phyloP scores from a whole-genome alignment of 2,797 vertebrate species.

The Anguilla obscura region DNA sequence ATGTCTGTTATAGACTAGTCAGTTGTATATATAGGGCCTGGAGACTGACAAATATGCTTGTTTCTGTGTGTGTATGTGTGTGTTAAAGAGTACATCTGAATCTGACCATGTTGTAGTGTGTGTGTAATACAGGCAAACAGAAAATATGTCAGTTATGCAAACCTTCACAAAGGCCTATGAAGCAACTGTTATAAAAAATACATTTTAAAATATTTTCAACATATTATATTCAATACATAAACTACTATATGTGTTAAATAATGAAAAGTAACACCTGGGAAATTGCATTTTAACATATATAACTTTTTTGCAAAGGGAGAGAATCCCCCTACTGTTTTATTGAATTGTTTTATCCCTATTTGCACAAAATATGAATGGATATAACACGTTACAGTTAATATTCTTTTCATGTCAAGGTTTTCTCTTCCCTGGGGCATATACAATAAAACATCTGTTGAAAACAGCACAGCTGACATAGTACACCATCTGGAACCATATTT shows the following conservation, averaged over 20 bases:
- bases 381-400: background rate
- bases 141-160: background rate
- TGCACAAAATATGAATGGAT: background rate
- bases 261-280: background rate
- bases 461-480: background rate
- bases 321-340: background rate
- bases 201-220: background rate
- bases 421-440: background rate
- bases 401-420: conserved; percentile 2
- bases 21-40: background rate
- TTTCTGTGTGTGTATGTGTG: background rate
- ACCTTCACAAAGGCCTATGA: background rate
- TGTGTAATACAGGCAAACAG: background rate
- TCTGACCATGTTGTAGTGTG: background rate
- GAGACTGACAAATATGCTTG: background rate
- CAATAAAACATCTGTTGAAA: conserved; percentile 10
- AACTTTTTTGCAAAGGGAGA: background rate
- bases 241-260: background rate
- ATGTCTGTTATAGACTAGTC: background rate
- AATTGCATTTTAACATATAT: background rate
- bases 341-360: background rate
- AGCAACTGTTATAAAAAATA: background rate
- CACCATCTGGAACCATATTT: conserved; percentile 26
- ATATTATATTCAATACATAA: background rate
- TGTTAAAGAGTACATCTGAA: background rate